Evolutionary conservation across 2,888 invertebrate genomes (phyloP), one percentile per base, ranked within the genome.

Genomic region (Orchesella flavescens): DNA sequence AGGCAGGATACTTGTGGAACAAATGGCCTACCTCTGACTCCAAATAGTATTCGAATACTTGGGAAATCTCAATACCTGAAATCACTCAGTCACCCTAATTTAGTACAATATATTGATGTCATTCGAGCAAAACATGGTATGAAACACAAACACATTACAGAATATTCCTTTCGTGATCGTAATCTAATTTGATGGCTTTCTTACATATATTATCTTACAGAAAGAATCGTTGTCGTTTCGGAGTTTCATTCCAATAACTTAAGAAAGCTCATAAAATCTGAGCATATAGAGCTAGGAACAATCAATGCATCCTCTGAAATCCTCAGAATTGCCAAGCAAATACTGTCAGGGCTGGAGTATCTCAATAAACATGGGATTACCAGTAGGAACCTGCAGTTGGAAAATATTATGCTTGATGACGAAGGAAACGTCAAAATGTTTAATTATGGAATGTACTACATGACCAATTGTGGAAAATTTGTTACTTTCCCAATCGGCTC

Each of bases 1-100:
- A 95, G 96, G 13, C 94, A 94, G 43, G 97, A 97, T 90, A 93
- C 94, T 74, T 98, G 98, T 90, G 98, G 98, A 12, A 96, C 96
- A 87, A 99, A 99, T 91, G 98, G 99, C 0, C 91, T 99, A 68
- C 99, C 99, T 0, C 91, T 98, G 21, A 98, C 98, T 0, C 98
- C 98, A 1, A 98, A 98, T 91, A 97, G 98, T 0, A 97, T 98
- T 85, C 95, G 96, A 78, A 97, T 99, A 89, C 92, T 97, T 78
- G 98, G 98, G 9, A 93, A 94, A 89, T 95, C 97, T 34, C 97
- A 97, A 90, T 92, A 93, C 84, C 91, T 98, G 17, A 94, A 95
- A 89, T 94, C 93, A 0, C 91, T 97, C 73, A 92, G 93, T 83
- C 96, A 97, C 90, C 93, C 93, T 0, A 93, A 96, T 91, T 91